phyloP scores from a whole-genome alignment of 64 coral and sea anemone genomes.

The Actinia equina region DNA sequence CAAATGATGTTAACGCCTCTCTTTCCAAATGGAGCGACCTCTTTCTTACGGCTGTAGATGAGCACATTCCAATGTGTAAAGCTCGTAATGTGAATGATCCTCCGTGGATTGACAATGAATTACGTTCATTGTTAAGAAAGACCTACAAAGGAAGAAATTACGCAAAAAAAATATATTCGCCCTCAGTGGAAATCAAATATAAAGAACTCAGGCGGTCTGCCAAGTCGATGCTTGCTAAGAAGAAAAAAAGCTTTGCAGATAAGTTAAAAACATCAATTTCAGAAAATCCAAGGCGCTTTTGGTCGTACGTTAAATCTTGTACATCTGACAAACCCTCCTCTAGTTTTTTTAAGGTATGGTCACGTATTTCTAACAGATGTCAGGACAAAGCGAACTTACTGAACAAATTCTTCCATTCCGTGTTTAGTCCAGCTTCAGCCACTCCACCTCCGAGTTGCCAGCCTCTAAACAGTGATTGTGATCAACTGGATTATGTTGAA shows the following conservation, averaged over 20 bases:
- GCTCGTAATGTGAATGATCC: constrained; percentile 13
- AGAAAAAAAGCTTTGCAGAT: background rate
- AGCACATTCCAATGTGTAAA: constrained; percentile 35
- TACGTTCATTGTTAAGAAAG: background rate
- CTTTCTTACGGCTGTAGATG: constrained; percentile 29
- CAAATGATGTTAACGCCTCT: constrained; percentile 19
- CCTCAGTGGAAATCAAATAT: background rate
- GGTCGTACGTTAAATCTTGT: constrained; percentile 60
- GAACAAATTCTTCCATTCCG: too few species aligned
- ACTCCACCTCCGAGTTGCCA: too few species aligned
- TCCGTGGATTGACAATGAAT: constrained; percentile 18
- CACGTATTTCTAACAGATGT: background rate
- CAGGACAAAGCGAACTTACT: too few species aligned
- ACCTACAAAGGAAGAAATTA: background rate
- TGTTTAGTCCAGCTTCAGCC: too few species aligned
- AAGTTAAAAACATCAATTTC: constrained; percentile 18
- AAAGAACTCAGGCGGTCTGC: background rate
- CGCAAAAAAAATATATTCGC: background rate
- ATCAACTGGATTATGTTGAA: too few species aligned
- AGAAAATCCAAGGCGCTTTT: constrained; percentile 54
- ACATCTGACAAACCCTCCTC: constrained; percentile 7
- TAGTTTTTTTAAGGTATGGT: constrained; percentile 3
- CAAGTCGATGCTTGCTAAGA: background rate
- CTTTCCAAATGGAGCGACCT: constrained; percentile 14
- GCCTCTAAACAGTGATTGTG: too few species aligned